Base-by-base conservation (phyloP, 2,113 vertebrate genomes). In the Pomatorhinus ruficollis region DNA sequence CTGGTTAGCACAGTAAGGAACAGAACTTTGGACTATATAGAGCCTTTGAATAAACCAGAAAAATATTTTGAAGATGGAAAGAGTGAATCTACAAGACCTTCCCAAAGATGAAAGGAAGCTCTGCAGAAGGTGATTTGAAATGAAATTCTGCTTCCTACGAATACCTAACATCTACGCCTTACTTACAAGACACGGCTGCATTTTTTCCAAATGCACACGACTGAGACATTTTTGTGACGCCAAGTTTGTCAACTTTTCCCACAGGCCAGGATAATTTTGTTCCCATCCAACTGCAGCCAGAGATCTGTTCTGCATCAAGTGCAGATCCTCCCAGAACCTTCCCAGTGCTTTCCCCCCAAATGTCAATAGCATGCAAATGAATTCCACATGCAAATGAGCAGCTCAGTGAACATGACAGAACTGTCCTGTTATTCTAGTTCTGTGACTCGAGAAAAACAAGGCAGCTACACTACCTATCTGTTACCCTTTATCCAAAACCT, bases 341-440 rank as follows among this genome's bases (percentile, higher is more conserved):
- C 81, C 66, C 50, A 74, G 84, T 0, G 0, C 86, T 87, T 72
- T 83, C 60, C 84, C 96, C 95, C 39, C 61, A 95, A 95, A 95
- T 89, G 95, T 94, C 95, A 97, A 70, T 76, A 37, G 84, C 57
- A 64, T 93, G 96, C 93, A 97, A 94, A 97, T 88, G 61, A 90
- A 82, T 95, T 97, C 96, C 96, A 96, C 59, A 95, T 90, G 89
- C 92, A 97, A 96, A 98, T 70, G 65, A 97, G 95, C 77, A 86
- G 84, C 72, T 94, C 90, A 56, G 30, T 85, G 90, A 91, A 89
- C 33, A 33, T 68, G 81, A 95, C 47, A 82, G 61, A 81, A 77
- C n/a, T 6, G 11, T 66, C 90, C 79, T 96, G 90, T 89, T 84
- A 72, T 96, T 96, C 88, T 64, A 85, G 87, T 65, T 85, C 77